Base-by-base conservation (phyloP, 2,113 vertebrate species). In the Percina caprodes region DNA sequence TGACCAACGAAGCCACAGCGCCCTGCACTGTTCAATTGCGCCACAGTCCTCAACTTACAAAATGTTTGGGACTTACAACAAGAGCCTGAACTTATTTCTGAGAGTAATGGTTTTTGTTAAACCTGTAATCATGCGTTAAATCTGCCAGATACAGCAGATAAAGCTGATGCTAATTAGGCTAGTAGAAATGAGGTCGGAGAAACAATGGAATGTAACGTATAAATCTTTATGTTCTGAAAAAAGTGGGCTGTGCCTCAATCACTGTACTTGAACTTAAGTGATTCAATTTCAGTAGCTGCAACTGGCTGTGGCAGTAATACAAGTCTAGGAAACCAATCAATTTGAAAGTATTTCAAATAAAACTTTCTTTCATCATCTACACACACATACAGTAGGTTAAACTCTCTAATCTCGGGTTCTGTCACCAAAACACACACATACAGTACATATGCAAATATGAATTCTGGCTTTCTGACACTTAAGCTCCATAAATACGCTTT, bases 401-500 rank as follows among this genome's bases (percentile, higher is more conserved):
- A 65, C 39, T 65, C 46, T 46, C 39, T 46, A 46, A 66, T 66
- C 14, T 18, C 4, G 2, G 7, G n/a, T 48, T 48, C 63, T 24
- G 6, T 46, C 14, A 65, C 23, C 7, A 62, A 62, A 70, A 79
- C 48, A 54, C 45, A 30, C 46, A 67, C 2, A 39, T 19, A 21
- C 6, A 51, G 54, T 42, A 19, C 13, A 65, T 4, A 42, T 66
- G 39, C 69, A 72, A 66, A 72, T 72, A 66, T 15, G n/a, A 51
- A 67, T 13, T 8, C 16, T 24, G 24, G 15, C 26, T 35, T 21
- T 59, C 46, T 1, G 13, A 60, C 56, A 52, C 49, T 33, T 13
- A 52, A 19, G 51, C 48, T 13, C 1, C 11, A 16, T 24, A 39
- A 58, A 24, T 26, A 39, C 16, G 30, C 15, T 8, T 49, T 30